Evolutionary conservation across 2,113 vertebrate species (phyloP).

Genomic region (Urocitellus parryii): DNA sequence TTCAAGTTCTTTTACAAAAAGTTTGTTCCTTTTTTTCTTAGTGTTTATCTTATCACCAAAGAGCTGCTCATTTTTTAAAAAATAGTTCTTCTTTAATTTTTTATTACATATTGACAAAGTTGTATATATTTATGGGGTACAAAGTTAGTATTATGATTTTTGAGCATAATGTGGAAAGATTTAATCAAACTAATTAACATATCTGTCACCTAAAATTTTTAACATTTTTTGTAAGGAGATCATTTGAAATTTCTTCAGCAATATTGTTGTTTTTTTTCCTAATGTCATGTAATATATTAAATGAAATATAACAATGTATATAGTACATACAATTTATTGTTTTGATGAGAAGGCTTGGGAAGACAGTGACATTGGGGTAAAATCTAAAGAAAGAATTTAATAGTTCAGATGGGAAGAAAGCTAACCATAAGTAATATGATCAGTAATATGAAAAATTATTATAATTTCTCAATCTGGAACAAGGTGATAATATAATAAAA

Average conservation of each 20-base stretch:
- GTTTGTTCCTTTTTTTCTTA: background rate
- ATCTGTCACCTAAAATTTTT: background rate
- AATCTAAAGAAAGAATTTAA: background rate
- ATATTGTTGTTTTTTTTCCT: background rate
- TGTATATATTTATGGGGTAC: background rate
- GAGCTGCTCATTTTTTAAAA: background rate
- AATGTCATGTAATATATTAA: background rate
- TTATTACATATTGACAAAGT: background rate
- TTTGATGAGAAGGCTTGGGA: background rate
- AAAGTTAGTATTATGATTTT: background rate
- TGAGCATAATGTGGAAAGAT: background rate
- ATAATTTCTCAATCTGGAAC: background rate
- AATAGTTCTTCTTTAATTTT: background rate
- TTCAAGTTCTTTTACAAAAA: background rate
- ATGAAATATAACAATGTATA: background rate
- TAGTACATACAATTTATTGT: background rate
- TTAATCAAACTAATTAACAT: background rate
- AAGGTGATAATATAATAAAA: background rate
- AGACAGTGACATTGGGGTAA: background rate
- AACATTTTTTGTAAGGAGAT: background rate
- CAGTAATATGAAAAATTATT: background rate
- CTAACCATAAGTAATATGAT: background rate
- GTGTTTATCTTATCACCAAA: background rate
- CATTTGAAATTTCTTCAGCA: background rate
- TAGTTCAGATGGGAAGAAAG: background rate